Evolutionary conservation across 2,797 vertebrate species (phyloP).

Genomic region (Melanotaenia boesemani): DNA sequence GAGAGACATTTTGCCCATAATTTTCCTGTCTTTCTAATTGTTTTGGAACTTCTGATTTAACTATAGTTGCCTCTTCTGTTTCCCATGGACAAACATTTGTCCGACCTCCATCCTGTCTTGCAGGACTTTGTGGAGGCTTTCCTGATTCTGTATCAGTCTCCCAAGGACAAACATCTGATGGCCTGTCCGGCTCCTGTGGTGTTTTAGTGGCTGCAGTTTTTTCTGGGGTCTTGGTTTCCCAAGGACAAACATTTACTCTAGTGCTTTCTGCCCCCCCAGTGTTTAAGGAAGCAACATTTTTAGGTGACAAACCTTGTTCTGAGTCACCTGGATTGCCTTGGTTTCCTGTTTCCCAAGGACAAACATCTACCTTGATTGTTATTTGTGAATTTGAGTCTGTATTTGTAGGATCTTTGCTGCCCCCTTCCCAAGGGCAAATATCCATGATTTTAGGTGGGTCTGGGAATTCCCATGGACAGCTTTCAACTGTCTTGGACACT

Average conservation of each 20-base stretch:
- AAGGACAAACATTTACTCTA: constrained; percentile 61
- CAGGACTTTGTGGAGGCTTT: neutral
- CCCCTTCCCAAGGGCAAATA: constrained; percentile 66
- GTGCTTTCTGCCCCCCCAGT: constrained; percentile 32
- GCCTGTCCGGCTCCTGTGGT: constrained; percentile 22
- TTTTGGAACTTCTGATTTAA: constrained; percentile 25
- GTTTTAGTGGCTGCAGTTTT: constrained; percentile 15
- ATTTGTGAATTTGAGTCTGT: constrained; percentile 42
- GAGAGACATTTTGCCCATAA: neutral
- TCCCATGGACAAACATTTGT: constrained; percentile 60
- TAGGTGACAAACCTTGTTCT: constrained; percentile 12
- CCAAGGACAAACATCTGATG: constrained; percentile 48
- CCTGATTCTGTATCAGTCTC: constrained; percentile 40
- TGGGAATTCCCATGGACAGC: constrained; percentile 86
- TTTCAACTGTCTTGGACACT: constrained; percentile 53
- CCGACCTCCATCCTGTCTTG: neutral
- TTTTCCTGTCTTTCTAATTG: neutral
- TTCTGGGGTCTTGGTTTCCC: constrained; percentile 56
- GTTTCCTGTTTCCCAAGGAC: constrained; percentile 65
- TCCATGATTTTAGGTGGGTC: constrained; percentile 67
- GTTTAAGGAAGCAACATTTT: constrained; percentile 19
- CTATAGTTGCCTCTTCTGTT: constrained; percentile 14
- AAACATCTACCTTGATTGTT: constrained; percentile 59
- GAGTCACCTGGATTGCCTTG: constrained; percentile 39
- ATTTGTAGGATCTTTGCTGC: constrained; percentile 21